Percentiles rank a stretch among this genome's conserved stretches.
Evolutionary conservation across 2,888 invertebrate genomes (phyloP).

Genomic region (Drosophila planitibia): DNA sequence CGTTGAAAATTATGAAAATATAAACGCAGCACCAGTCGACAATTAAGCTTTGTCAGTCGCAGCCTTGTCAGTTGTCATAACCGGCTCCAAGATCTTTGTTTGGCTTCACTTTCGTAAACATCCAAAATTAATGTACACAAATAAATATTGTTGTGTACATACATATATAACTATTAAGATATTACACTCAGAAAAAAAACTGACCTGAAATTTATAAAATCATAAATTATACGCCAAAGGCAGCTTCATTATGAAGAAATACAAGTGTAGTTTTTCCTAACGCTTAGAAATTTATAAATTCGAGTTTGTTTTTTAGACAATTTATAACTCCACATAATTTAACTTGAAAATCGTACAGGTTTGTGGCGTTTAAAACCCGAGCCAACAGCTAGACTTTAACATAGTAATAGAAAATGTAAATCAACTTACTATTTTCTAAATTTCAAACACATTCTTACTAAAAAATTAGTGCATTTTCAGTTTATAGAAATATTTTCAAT

Average conservation of each 20-base stretch:
- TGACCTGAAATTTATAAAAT: neutral
- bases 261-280: neutral
- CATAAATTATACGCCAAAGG: neutral
- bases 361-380: neutral
- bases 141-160: neutral
- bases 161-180: neutral
- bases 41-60: neutral
- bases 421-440: neutral
- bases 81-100: constrained; percentile 10
- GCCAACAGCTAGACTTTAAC: neutral
- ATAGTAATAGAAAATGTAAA: too few relatives aligned
- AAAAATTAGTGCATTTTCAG: neutral
- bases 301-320: neutral
- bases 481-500: neutral
- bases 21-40: neutral
- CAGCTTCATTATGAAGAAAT: neutral
- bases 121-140: constrained; percentile 15
- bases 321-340: neutral
- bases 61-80: constrained; percentile 25
- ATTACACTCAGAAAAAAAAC: neutral
- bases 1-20: neutral
- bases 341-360: neutral
- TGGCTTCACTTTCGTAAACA: constrained; percentile 16
- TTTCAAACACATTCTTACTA: neutral
- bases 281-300: neutral